Conservation (phyloP, 2,888 invertebrate genomes). For the Galerucella calmariensis region DNA sequence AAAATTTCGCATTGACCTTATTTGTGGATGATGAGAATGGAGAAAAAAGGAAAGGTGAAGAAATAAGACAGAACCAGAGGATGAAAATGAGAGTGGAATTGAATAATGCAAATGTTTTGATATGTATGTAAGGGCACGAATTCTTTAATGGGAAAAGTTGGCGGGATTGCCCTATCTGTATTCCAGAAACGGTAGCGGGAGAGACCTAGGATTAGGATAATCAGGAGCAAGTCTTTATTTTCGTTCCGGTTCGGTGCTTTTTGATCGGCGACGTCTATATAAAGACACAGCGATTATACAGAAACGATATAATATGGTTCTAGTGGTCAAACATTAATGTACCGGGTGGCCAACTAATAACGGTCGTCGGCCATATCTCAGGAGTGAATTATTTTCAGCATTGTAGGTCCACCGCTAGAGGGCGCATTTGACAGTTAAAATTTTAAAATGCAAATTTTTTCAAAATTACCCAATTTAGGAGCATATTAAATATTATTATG, state of each 20-base stretch:
- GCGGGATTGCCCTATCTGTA: conserved; percentile 60
- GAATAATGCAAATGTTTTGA: conserved; percentile 62
- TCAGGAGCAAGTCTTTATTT: conserved; percentile 56
- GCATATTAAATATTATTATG: too few species aligned
- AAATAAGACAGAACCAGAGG: conserved; percentile 17
- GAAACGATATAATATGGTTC: background rate
- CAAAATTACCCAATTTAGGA: too few species aligned
- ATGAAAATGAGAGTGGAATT: conserved; percentile 52
- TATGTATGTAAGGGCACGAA: conserved; percentile 61
- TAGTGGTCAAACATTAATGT: background rate
- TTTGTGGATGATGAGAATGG: conserved; percentile 5
- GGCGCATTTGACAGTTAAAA: too few species aligned
- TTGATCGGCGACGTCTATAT: conserved; percentile 8
- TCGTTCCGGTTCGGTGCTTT: conserved; percentile 56
- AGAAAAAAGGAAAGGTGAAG: conserved; percentile 4
- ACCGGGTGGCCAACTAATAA: too few species aligned
- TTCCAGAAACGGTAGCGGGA: conserved; percentile 56
- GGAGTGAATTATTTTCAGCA: too few species aligned
- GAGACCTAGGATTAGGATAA: conserved; percentile 59
- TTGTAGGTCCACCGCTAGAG: too few species aligned
- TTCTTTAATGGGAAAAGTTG: conserved; percentile 62
- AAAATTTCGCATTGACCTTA: conserved; percentile 17
- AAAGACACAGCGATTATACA: background rate
- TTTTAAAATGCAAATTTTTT: too few species aligned
- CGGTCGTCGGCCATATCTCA: too few species aligned